Evolutionary conservation across 53 echinoderm and acorn worm genomes (phyloP), one percentile per base, ranked within the genome.

Genomic region (Stichopus horrens): DNA sequence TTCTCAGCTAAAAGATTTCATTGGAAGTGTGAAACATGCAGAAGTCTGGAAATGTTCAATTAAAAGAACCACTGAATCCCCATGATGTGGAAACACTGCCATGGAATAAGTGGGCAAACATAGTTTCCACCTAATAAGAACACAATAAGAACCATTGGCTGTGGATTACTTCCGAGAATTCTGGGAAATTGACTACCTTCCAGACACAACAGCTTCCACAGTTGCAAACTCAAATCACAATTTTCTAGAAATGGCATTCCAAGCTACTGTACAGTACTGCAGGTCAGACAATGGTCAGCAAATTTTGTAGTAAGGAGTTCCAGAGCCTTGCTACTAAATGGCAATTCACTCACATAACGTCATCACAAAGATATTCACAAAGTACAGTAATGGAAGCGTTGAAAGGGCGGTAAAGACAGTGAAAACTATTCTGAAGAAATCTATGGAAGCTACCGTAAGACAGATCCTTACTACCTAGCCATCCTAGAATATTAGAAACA

Each of bases 221-320:
- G 90, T 91, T 21, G 88, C 10, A 87, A 91, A 52, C 58, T 94
- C 0, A 93, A 93, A 86, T 89, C 58, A 66, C 90, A 94, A 16
- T 94, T 93, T 79, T 89, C 91, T 63, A n/a, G 93, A 54, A 77
- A 88, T 83, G 94, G 90, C 7, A 92, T 92, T 14, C 90, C 90
- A 53, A 53, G 73, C 7, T 37, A 37, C 37, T 1, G 37, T 37
- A 37, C 37, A 37, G 37, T 16, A 66, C 9, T 71, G 92, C 11
- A 90, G 88, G 11, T 77, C 88, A 74, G 94, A 90, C 76, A 92
- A 90, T 76, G 90, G 92, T 52, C 90, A 92, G 52, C 94, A 37
- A 90, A 54, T 94, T 90, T 75, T 58, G 86, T 22, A 60, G 86
- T 9, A 81, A 74, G 9, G 84, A 90, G 23, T 92, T 94, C 76